Conservation (phyloP, 2,113 vertebrate genomes). For the Aldabrachelys gigantea region DNA sequence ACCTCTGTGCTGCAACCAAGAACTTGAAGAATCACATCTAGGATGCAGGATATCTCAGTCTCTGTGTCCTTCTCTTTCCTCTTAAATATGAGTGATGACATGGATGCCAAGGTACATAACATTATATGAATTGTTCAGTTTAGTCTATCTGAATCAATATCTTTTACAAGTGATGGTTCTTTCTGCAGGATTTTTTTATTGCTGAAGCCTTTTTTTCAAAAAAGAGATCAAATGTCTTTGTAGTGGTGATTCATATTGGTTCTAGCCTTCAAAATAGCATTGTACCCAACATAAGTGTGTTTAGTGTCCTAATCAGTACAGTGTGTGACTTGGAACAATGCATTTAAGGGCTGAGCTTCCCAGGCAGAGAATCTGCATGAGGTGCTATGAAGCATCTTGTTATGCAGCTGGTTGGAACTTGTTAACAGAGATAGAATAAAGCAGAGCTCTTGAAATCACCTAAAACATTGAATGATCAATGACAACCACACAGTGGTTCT, state of each 20-base stretch:
- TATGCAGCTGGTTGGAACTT: not conserved
- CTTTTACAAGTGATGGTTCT: constrained; percentile 27
- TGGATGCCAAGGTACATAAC: constrained; percentile 24
- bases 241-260: not conserved
- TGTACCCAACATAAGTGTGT: not conserved
- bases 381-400: not conserved
- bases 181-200: not conserved
- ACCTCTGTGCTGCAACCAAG: not conserved
- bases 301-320: not conserved
- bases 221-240: not conserved
- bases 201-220: not conserved
- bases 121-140: constrained; percentile 1
- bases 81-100: constrained; percentile 15
- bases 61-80: not conserved
- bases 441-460: not conserved
- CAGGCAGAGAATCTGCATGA: not conserved
- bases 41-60: not conserved
- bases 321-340: not conserved
- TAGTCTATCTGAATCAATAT: constrained; percentile 48
- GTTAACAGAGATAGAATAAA: not conserved
- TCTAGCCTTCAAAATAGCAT: not conserved
- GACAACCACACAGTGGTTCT: not conserved
- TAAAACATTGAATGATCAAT: not conserved
- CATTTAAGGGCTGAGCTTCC: not conserved
- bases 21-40: not conserved